Base-by-base conservation (phyloP, 2,113 vertebrate genomes). In the Columba livia region DNA sequence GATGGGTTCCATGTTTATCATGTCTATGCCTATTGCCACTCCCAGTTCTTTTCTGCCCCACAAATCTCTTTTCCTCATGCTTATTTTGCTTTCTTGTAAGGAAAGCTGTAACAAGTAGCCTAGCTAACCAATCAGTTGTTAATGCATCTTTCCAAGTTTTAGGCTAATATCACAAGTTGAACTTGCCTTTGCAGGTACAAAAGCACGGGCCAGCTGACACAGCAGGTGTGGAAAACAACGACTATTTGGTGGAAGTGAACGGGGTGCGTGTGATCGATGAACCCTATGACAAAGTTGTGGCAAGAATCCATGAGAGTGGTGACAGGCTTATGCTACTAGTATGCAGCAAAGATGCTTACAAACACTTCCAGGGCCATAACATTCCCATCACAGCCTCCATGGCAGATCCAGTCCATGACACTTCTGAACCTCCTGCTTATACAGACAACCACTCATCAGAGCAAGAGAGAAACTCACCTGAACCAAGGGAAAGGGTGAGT, bases 181-280 rank as follows among this genome's bases (percentile, higher is more conserved):
- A 51, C 48, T 61, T 94, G 29, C 84, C 61, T 87, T 79, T 92
- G 48, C 94, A 99, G 99, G 98, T 99, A 50, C 96, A 98, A 86
- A 98, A 85, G 34, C 98, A 98, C 0, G 98, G 99, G 21, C 97
- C 97, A 10, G 99, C 99, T 6, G 97, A 98, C 62, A 73, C 12
- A 88, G 99, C 98, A 3, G 99, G 99, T 9, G 75, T 99, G 81
- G 92, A 98, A 97, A 98, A 99, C 4, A 81, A 98, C 0, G 99
- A 99, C 69, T 48, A 99, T 9, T 65, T 99, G 88, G 94, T 99
- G 48, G 99, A 99, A 95, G 99, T 99, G 65, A 98, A 99, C 0
- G 98, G 98, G 1, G 94, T 97, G n/a, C 99, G 99, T 0, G 97
- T 99, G 97, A 98, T 97, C 77, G 71, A 96, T 5, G 97, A 98